Evolutionary conservation across 2,888 invertebrate genomes (phyloP).

Genomic region (Drymonia ruficornis): DNA sequence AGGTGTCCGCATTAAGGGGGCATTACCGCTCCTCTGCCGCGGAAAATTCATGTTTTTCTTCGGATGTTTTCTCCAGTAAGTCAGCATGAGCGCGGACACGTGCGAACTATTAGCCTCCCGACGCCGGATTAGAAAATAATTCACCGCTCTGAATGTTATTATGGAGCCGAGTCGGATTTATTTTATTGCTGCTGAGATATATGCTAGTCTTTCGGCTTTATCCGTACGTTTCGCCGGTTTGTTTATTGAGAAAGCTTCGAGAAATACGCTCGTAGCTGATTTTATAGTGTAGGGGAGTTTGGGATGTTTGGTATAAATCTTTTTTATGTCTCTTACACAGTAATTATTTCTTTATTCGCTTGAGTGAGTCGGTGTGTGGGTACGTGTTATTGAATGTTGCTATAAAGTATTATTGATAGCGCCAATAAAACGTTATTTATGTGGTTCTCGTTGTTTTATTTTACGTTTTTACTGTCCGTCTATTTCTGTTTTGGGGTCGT

Average conservation of each 20-base stretch:
- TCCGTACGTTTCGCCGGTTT: slow-evolving; percentile 70
- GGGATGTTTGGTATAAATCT: slow-evolving; percentile 70
- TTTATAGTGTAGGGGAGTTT: slow-evolving; percentile 67
- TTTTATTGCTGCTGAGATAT: slow-evolving; percentile 79
- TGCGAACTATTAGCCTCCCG: slow-evolving; percentile 83
- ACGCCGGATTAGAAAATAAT: slow-evolving; percentile 83
- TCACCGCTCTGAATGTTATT: slow-evolving; percentile 82
- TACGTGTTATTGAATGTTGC: slow-evolving; percentile 79
- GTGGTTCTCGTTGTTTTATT: slow-evolving; percentile 48
- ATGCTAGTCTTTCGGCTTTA: slow-evolving; percentile 76
- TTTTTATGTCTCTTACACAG: slow-evolving; percentile 67
- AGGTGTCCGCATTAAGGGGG: slow-evolving; percentile 81
- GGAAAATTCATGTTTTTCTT: slow-evolving; percentile 83
- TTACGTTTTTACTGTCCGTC: slow-evolving; percentile 56
- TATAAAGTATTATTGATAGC: slow-evolving; percentile 81
- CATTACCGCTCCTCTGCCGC: slow-evolving; percentile 64
- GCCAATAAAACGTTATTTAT: slow-evolving; percentile 77
- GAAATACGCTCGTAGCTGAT: slow-evolving; percentile 68
- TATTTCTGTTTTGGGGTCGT: slow-evolving; percentile 40
- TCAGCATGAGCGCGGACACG: slow-evolving; percentile 77
- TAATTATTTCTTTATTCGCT: slow-evolving; percentile 81
- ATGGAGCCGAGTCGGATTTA: slow-evolving; percentile 79
- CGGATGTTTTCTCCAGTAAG: slow-evolving; percentile 76
- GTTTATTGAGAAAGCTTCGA: slow-evolving; percentile 69
- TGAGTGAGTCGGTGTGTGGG: slow-evolving; percentile 66